Evolutionary conservation across 2,113 vertebrate species (phyloP).

Genomic region (Zosterops japonicus): DNA sequence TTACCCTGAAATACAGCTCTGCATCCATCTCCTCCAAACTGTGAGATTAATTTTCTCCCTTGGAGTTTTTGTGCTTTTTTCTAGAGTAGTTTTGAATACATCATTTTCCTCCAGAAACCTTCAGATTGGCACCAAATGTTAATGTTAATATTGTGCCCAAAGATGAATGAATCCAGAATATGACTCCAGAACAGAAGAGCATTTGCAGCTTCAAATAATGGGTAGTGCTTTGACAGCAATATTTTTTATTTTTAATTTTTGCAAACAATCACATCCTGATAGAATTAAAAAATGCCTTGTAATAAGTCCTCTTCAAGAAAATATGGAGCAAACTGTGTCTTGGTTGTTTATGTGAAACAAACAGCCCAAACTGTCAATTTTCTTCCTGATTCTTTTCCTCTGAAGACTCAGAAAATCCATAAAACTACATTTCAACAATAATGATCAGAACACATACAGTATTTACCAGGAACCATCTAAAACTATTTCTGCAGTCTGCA

Average conservation of each 20-base stretch:
- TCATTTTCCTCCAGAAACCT: background rate
- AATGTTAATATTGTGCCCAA: background rate
- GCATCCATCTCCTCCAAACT: background rate
- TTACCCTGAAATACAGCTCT: background rate
- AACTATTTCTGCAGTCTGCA: background rate
- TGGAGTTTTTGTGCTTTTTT: background rate
- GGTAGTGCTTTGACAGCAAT: background rate
- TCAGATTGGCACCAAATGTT: background rate
- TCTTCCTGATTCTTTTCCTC: background rate
- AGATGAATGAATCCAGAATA: background rate
- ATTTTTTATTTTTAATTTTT: slow-evolving; percentile 1
- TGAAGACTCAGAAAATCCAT: background rate
- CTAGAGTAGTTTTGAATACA: background rate
- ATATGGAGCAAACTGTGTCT: background rate
- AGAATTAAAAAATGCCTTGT: background rate
- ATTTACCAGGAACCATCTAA: background rate
- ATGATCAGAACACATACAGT: background rate
- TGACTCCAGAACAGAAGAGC: background rate
- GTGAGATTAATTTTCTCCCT: background rate
- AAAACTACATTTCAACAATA: background rate
- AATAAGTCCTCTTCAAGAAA: background rate
- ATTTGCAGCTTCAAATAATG: background rate
- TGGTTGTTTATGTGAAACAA: background rate
- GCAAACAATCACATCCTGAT: rapidly evolving
- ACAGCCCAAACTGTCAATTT: background rate